Evolutionary conservation across 2,113 vertebrate species (phyloP), one percentile per base, ranked within the genome.

Genomic region (Amphiprion percula): DNA sequence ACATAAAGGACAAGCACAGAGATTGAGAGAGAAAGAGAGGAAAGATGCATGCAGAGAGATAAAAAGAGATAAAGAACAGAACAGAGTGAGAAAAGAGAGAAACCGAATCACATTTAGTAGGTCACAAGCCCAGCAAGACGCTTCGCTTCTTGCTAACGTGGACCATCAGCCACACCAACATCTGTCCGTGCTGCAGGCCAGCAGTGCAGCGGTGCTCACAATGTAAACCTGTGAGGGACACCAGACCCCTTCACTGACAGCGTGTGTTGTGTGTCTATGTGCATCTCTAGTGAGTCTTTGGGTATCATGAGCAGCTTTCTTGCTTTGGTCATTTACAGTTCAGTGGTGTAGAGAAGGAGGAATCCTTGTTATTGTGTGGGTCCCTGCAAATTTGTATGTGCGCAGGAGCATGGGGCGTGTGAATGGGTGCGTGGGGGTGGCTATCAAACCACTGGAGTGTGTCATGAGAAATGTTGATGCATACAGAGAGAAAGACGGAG

Each of bases 391-490:
- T 77, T 56, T 87, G 80, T 82, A 80, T 78, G 85, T 80, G 67
- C 78, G 66, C 64, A 44, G 76, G 61, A 86, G 70, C 71, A 72
- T 68, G 16, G 72, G 78, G 17, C 2, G 2, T 63, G 79, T 52
- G 79, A 60, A 74, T 10, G 74, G 41, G 49, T 58, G 79, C 4
- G 41, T 55, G 47, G 66, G 50, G 64, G 61, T 56, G 82, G 79
- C 55, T 71, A 83, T 68, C 58, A 64, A 84, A 77, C 82, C 72
- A 68, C 33, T 1, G 5, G 80, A 81, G 84, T 84, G 86, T 88
- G 84, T 86, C 80, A 74, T 84, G 80, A 90, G 77, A 83, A 82
- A 87, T 85, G 76, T 70, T 78, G 76, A 79, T 79, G 79, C 82
- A 58, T 16, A 84, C 37, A 68, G 61, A 77, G 63, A 83, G 61